A percentile compares a stretch with the other conserved stretches of the same genome.
phyloP scores from a whole-genome alignment of 2,888 invertebrate genomes.

The Pomacea canaliculata region DNA sequence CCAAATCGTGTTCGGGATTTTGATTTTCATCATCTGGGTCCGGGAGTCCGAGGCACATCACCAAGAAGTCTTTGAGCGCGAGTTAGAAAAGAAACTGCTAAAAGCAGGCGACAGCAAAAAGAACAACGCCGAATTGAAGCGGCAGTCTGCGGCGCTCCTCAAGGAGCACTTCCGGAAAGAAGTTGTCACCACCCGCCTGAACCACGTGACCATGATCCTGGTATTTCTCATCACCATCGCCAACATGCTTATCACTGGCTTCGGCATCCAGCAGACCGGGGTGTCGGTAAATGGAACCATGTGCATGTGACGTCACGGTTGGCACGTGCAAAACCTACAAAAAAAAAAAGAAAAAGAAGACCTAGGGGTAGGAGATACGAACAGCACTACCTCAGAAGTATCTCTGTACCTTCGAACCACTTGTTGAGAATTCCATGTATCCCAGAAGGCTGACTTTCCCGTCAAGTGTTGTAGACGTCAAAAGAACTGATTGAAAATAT shows the following conservation, averaged over 20 bases:
- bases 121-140: not conserved
- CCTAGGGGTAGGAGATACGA: too few relatives aligned
- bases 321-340: too few relatives aligned
- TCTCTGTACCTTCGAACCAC: too few relatives aligned
- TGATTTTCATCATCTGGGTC: conserved; percentile 35
- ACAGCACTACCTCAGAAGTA: too few relatives aligned
- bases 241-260: conserved; percentile 38
- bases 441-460: too few relatives aligned
- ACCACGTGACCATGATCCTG: conserved; percentile 33
- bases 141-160: conserved; percentile 3
- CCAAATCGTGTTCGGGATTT: conserved; percentile 33
- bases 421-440: too few relatives aligned
- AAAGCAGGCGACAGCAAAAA: not conserved
- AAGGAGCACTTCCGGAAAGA: conserved; percentile 8
- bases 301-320: too few relatives aligned
- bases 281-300: not conserved
- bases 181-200: conserved; percentile 14
- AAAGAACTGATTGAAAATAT: too few relatives aligned
- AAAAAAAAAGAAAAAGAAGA: too few relatives aligned
- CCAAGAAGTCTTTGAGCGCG: conserved; percentile 16
- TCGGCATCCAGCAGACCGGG: conserved; percentile 21
- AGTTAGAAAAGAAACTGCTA: conserved; percentile 1
- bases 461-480: too few relatives aligned
- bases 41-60: conserved; percentile 32
- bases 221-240: conserved; percentile 35